Conservation (phyloP, 2,113 vertebrate genomes). For the Meleagris gallopavo region DNA sequence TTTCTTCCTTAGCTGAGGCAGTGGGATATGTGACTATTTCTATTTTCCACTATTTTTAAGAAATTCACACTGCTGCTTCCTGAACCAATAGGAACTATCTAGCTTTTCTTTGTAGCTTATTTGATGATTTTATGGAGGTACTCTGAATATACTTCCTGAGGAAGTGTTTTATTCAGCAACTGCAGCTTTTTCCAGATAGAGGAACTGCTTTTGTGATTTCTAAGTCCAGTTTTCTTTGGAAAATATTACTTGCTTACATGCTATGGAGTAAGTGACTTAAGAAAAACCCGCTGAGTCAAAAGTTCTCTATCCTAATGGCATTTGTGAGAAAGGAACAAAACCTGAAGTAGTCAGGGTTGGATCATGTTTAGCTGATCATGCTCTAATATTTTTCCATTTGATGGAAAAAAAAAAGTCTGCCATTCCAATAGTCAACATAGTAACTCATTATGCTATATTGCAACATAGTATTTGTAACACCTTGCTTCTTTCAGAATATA, state of each 20-base stretch:
- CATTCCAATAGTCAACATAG: constrained; percentile 46
- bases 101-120: neutral
- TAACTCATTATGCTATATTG: constrained; percentile 24
- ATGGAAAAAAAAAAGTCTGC: neutral
- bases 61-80: neutral
- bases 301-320: neutral
- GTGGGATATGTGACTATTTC: neutral
- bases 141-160: neutral
- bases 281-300: neutral
- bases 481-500: neutral
- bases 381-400: neutral
- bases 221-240: neutral
- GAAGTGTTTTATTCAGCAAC: neutral
- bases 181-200: neutral
- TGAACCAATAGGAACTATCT: neutral
- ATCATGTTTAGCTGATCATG: neutral
- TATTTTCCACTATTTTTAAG: neutral
- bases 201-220: neutral
- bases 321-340: neutral
- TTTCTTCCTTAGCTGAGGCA: neutral
- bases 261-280: neutral
- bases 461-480: neutral
- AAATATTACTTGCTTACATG: neutral
- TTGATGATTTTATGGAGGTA: neutral
- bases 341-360: neutral